phyloP scores from a whole-genome alignment of 2,797 vertebrate genomes.

The Sylvia borin region DNA sequence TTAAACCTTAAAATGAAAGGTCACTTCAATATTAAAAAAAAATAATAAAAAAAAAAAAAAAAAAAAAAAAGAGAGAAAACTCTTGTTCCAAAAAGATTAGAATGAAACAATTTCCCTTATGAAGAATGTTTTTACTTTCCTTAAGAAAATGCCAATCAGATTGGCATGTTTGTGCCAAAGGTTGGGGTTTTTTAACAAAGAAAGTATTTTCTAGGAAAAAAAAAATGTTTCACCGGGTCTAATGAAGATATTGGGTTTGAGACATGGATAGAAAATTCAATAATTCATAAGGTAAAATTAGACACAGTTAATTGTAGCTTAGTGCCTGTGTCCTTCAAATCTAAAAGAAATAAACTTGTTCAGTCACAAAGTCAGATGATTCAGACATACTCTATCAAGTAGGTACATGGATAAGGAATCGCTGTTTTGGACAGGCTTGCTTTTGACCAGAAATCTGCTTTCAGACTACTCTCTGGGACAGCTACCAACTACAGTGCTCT shows the following conservation, averaged over 20 bases:
- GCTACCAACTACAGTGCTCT: neutral
- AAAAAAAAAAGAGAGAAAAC: neutral
- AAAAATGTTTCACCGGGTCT: neutral
- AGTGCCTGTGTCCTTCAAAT: neutral
- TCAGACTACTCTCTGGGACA: neutral
- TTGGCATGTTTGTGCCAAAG: neutral
- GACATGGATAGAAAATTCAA: constrained; percentile 9
- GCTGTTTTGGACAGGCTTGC: neutral
- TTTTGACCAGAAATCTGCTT: neutral
- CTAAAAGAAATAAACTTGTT: neutral
- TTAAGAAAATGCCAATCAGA: neutral
- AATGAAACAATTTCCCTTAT: neutral
- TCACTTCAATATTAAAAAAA: neutral
- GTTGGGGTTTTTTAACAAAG: neutral
- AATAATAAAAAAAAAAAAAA: too few relatives aligned
- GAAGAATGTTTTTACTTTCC: neutral
- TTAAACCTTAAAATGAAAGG: neutral
- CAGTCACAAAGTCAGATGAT: neutral
- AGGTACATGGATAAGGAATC: neutral
- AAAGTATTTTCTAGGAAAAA: neutral
- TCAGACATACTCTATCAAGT: neutral
- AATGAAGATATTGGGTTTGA: constrained; percentile 7
- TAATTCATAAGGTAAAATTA: constrained; percentile 23
- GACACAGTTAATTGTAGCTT: neutral
- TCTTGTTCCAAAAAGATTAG: neutral